A percentile compares a stretch with the other conserved stretches of the same genome.
phyloP scores from a whole-genome alignment of 2,797 vertebrate species.

The Tiaroga cobitis region DNA sequence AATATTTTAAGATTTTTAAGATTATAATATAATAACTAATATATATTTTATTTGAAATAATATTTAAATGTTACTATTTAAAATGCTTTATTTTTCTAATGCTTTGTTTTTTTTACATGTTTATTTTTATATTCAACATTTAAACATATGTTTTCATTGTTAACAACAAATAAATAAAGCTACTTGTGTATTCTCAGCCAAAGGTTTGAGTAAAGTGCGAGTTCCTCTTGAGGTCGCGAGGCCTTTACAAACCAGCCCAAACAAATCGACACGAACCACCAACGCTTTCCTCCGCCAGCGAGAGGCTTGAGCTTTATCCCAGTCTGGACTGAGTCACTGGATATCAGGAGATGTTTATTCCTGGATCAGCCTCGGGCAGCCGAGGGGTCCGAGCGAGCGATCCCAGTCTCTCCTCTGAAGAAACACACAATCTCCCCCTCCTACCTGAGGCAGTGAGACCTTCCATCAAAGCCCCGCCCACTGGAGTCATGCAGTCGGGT shows the following conservation, averaged over 20 bases:
- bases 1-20: no score
- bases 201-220: background rate
- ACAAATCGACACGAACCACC: constrained; percentile 54
- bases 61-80: no score
- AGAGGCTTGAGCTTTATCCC: constrained; percentile 67
- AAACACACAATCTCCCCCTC: constrained; percentile 58
- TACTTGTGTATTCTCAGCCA: background rate
- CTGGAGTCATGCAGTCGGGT: constrained; percentile 49
- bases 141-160: background rate
- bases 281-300: constrained; percentile 55
- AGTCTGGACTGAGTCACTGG: constrained; percentile 65
- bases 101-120: no score
- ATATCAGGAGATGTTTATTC: constrained; percentile 69
- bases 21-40: no score
- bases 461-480: constrained; percentile 54
- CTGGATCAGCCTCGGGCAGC: constrained; percentile 64
- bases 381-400: constrained; percentile 46
- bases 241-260: constrained; percentile 46
- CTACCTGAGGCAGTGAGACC: constrained; percentile 54
- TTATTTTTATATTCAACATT: background rate
- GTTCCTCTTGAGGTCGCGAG: constrained; percentile 42
- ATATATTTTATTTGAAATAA: no score
- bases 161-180: background rate
- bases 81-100: background rate
- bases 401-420: constrained; percentile 40